Conservation (phyloP, 1,140 invertebrate species). For the Zaprionus davidi region DNA sequence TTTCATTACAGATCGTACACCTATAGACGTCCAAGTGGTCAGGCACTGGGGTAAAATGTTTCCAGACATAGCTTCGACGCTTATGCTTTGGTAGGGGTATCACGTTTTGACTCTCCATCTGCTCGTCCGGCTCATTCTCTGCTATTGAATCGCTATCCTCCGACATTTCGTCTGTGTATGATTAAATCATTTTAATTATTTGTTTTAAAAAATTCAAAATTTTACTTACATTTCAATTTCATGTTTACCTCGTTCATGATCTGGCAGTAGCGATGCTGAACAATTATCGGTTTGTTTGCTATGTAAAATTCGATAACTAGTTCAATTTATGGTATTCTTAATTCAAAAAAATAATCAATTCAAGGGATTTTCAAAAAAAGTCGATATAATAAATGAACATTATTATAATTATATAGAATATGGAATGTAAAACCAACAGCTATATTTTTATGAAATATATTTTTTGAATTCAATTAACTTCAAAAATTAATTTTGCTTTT, state of each 20-base stretch:
- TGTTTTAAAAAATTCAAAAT: slow-evolving; percentile 15
- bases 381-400: background rate
- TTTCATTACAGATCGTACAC: slow-evolving; percentile 53
- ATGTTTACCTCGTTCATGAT: slow-evolving; percentile 38
- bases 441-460: background rate
- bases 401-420: background rate
- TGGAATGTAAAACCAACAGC: background rate
- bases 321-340: slow-evolving; percentile 1
- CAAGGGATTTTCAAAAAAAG: background rate
- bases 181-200: background rate
- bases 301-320: slow-evolving; percentile 28
- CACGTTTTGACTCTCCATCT: slow-evolving; percentile 27
- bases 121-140: slow-evolving; percentile 27
- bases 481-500: too few species aligned
- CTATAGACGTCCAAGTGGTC: slow-evolving; percentile 36
- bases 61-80: slow-evolving; percentile 61
- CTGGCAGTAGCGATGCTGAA: slow-evolving; percentile 12
- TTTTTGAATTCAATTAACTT: background rate
- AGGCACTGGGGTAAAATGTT: slow-evolving; percentile 49
- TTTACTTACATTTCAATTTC: slow-evolving; percentile 27
- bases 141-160: slow-evolving; percentile 35
- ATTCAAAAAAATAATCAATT: background rate
- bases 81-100: slow-evolving; percentile 34
- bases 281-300: slow-evolving; percentile 18
- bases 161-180: background rate